Evolutionary conservation across 2,113 vertebrate species (phyloP).

Genomic region (Miniopterus natalensis): DNA sequence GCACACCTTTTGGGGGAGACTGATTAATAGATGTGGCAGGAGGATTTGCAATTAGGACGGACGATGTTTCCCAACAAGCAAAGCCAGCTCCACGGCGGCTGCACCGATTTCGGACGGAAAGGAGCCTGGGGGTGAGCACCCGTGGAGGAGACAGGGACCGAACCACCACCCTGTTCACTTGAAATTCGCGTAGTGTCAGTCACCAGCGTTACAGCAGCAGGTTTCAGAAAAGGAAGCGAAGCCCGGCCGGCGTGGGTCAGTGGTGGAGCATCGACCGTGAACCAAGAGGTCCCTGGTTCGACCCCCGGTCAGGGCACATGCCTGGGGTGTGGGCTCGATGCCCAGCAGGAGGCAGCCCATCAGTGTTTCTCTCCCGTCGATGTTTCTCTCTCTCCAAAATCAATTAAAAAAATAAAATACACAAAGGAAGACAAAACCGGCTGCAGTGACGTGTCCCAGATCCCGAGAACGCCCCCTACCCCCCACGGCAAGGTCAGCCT

Average conservation of each 20-base stretch:
- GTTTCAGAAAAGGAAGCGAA: background rate
- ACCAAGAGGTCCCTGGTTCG: too few species aligned
- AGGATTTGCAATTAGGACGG: too few species aligned
- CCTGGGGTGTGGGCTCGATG: too few species aligned
- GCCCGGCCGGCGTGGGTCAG: too few species aligned
- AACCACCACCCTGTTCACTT: background rate
- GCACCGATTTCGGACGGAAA: background rate
- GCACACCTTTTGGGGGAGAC: background rate
- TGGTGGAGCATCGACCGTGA: too few species aligned
- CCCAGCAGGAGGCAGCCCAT: too few species aligned
- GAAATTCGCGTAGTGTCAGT: background rate
- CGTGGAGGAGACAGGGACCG: rapidly evolving
- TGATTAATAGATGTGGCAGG: background rate
- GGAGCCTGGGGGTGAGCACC: rapidly evolving
- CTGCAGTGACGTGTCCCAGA: rapidly evolving
- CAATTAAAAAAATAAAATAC: too few species aligned
- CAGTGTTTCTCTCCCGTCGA: too few species aligned
- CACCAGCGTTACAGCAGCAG: background rate
- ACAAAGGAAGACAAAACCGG: background rate
- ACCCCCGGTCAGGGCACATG: too few species aligned
- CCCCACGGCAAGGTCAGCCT: rapidly evolving
- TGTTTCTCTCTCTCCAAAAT: too few species aligned
- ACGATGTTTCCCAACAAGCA: rapidly evolving
- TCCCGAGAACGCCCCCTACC: too few species aligned
- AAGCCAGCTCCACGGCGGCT: background rate